Evolutionary conservation across 1,140 invertebrate species (phyloP).

Genomic region (Zophobas atratus): DNA sequence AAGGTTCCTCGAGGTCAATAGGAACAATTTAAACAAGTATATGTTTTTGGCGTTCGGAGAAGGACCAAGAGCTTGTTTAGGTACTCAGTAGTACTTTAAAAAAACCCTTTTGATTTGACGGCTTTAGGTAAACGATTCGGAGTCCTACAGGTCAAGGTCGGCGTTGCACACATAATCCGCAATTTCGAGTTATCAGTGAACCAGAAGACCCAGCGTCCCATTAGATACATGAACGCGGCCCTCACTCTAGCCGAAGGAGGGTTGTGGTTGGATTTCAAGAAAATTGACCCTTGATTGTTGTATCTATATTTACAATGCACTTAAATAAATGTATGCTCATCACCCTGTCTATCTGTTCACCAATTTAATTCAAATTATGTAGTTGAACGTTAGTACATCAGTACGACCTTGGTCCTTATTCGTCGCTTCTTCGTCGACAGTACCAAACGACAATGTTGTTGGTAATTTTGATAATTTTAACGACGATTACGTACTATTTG

Average conservation of each 20-base stretch:
- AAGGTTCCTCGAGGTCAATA: constrained; percentile 72
- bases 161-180: constrained; percentile 65
- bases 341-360: too few species aligned
- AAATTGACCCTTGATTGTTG: constrained; percentile 22
- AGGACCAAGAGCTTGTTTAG: constrained; percentile 74
- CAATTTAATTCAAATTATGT: too few species aligned
- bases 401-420: too few species aligned
- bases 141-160: constrained; percentile 68
- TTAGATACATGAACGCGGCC: background rate
- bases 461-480: background rate
- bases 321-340: too few species aligned
- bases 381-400: too few species aligned
- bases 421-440: too few species aligned
- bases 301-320: too few species aligned
- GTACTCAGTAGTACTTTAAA: background rate
- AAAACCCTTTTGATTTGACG: too few species aligned
- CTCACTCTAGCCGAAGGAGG: background rate
- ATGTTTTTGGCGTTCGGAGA: constrained; percentile 75
- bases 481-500: constrained; percentile 15
- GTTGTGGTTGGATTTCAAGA: constrained; percentile 39
- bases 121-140: constrained; percentile 66
- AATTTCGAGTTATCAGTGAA: constrained; percentile 58
- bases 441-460: too few species aligned
- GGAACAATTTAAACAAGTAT: constrained; percentile 46
- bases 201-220: constrained; percentile 14